Evolutionary conservation across 2,797 vertebrate species (phyloP), one percentile per base, ranked within the genome.

Genomic region (Cyclopterus lumpus): DNA sequence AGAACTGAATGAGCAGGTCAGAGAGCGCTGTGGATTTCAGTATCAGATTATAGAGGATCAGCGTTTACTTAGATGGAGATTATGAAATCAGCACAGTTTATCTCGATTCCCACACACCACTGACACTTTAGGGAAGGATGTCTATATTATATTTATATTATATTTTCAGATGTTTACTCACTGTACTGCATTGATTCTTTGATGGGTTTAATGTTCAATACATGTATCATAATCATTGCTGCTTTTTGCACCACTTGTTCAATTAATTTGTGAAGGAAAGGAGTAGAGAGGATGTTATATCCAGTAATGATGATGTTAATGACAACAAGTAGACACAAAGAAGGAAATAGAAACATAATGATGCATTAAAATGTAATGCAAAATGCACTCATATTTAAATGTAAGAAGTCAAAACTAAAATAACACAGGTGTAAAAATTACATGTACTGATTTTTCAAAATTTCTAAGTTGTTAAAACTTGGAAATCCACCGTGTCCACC

Each of bases 41-140:
- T n/a, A 44, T 78, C 86, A 86, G 92, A 93, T 93, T 93, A 91
- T 80, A 86, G 83, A 71, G 86, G 91, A 92, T 92, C 78, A 91
- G 83, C 82, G 71, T 89, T 28, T 80, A 85, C 82, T 89, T 59
- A 72, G 79, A 79, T 79, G 79, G 82, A 87, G 91, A 92, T 92
- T 91, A 92, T 83, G 75, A 72, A 80, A 86, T 78, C 81, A 86
- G 79, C 59, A 62, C 70, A 67, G 74, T 75, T 61, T 8, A 62
- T 76, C 70, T 81, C 49, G 0, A 72, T 51, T 72, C 69, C 66
- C 57, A 68, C 75, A 79, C 54, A 71, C 67, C 70, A 77, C 30
- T 78, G 32, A 84, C 60, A 53, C 26, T 85, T 84, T 72, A 83
- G 38, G 22, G 85, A 80, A 84, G 60, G 30, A 60, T 38, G 20